phyloP scores from a whole-genome alignment of 2,797 vertebrate genomes.

The Enteromius fasciolatus region DNA sequence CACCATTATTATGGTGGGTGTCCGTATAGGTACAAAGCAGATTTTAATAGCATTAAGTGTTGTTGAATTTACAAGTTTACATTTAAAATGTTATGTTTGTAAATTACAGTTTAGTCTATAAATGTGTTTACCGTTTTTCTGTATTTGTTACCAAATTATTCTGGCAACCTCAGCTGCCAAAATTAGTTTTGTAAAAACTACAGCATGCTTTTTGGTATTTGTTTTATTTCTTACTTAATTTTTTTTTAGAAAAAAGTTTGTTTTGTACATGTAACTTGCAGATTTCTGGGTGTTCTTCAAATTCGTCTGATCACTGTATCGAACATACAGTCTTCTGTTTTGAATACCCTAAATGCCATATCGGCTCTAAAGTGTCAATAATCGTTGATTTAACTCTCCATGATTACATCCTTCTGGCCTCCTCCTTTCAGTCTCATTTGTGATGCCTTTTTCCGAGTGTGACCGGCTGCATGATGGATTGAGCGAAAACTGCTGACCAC shows the following conservation, averaged over 20 bases:
- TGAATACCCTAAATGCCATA: background rate
- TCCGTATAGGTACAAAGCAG: too few relatives aligned
- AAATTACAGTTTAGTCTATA: too few relatives aligned
- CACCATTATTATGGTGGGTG: too few relatives aligned
- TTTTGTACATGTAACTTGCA: background rate
- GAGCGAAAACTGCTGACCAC: conserved; percentile 74
- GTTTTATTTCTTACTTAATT: background rate
- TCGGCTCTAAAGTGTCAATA: conserved; percentile 17
- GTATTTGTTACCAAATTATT: too few relatives aligned
- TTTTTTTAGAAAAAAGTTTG: background rate
- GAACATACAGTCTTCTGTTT: background rate
- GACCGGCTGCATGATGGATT: conserved; percentile 73
- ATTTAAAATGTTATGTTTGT: too few relatives aligned
- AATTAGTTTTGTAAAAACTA: too few relatives aligned
- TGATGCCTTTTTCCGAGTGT: conserved; percentile 8
- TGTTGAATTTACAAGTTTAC: too few relatives aligned
- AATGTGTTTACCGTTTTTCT: too few relatives aligned
- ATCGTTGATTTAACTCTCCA: background rate
- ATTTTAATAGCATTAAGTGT: too few relatives aligned
- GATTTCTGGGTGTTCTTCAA: background rate
- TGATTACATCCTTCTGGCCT: conserved; percentile 33
- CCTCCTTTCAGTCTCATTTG: conserved; percentile 10
- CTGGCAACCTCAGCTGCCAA: too few relatives aligned
- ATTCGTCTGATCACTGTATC: background rate
- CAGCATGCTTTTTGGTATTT: background rate